Evolutionary conservation across 1,140 invertebrate species (phyloP).

Genomic region (Drosophila melanica): DNA sequence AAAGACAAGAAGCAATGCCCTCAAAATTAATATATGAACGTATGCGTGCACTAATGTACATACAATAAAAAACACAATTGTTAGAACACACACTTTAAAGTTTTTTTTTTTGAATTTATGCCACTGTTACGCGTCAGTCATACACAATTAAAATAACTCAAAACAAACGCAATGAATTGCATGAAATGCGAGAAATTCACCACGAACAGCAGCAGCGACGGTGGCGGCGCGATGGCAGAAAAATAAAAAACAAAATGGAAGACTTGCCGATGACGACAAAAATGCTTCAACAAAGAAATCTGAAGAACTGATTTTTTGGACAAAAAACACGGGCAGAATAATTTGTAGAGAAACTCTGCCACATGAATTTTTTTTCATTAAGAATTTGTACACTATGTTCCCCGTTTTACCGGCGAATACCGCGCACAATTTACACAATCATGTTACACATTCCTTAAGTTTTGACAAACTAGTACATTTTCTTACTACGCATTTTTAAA

Average conservation of each 20-base stretch:
- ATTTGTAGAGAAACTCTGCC: constrained; percentile 30
- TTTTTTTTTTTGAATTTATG: constrained; percentile 10
- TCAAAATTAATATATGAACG: constrained; percentile 44
- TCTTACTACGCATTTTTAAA: constrained; percentile 75
- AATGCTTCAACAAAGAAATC: constrained; percentile 75
- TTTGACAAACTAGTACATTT: constrained; percentile 43
- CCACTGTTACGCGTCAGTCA: constrained; percentile 3
- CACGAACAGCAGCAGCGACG: constrained; percentile 59
- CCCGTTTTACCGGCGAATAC: constrained; percentile 24
- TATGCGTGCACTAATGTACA: constrained; percentile 18
- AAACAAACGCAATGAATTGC: constrained; percentile 68
- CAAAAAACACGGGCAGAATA: constrained; percentile 19
- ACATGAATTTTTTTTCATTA: constrained; percentile 22
- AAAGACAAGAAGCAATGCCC: constrained; percentile 73
- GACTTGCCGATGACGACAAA: constrained; percentile 68
- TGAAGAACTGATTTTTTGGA: constrained; percentile 58
- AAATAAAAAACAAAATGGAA: constrained; percentile 76
- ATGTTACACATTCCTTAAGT: constrained; percentile 19
- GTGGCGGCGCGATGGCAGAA: constrained; percentile 47
- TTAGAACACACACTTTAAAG: constrained; percentile 20
- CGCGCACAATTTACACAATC: constrained; percentile 19
- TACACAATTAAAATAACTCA: constrained; percentile 19
- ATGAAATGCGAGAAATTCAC: constrained; percentile 70
- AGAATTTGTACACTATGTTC: neutral
- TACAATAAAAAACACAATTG: constrained; percentile 23